Evolutionary conservation across 2,888 invertebrate species (phyloP), one percentile per base, ranked within the genome.

Genomic region (Drosophila ezoana): DNA sequence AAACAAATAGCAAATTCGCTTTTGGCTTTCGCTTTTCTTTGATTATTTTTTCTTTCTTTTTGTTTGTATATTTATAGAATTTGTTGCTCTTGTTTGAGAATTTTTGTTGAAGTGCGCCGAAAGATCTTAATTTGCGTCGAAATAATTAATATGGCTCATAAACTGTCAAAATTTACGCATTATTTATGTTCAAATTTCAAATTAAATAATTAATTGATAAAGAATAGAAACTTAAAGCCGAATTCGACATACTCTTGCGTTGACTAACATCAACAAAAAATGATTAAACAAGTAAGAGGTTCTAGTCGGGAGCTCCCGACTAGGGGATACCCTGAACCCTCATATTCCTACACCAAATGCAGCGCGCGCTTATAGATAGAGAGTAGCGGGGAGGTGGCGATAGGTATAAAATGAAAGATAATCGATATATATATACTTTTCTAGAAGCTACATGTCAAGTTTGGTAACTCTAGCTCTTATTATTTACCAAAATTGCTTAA

Each of bases 1-100:
- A 58, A 76, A 65, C 43, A 58, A 64, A 64, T 23, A 20, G 13
- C 6, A 41, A 23, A 60, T 52, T 74, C 9, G 59, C 66, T 73
- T 69, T 83, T 62, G 32, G 59, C 66, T 73, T 69, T 83, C 64
- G 73, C 49, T 77, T 83, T 75, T 66, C 65, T 45, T 64, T 13
- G 32, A 44, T 23, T 44, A 53, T 52, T 32, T 47, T 48, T n/a
- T 23, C 6, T 23, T 23, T 23, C 1, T 20, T 49, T 38, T 49
- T 53, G 45, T 54, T 58, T 28, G 10, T 32, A 16, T 76, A 71
- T 71, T 75, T 62, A 43, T 71, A 76, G 76, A 65, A 70, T 45
- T 58, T 52, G 38, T 20, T 41, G 20, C 10, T 54, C 43, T 72
- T 51, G 58, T 35, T 58, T 16, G 14, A 32, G 37, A 44, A 59